A percentile compares a stretch with the other conserved stretches of the same genome.
These are phyloP conservation scores for Creontiades dilutus DNA, from an alignment of 2,888 invertebrate species.

Conservation along the genomic window DNA sequence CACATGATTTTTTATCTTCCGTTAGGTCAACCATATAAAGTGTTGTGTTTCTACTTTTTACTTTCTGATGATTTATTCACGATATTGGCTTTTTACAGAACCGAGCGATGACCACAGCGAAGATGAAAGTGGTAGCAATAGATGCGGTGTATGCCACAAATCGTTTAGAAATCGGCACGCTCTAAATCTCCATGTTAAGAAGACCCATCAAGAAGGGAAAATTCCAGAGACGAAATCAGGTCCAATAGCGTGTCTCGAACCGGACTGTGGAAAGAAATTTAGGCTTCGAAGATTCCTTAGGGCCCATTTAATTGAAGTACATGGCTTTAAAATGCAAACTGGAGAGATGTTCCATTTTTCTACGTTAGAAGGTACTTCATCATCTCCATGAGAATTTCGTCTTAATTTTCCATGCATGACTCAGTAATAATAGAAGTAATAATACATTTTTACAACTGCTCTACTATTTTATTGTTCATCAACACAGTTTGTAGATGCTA, in stretches of 20 bases:
- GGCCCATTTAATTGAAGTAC: background rate
- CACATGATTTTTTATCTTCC: no score
- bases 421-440: no score
- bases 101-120: background rate
- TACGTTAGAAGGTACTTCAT: background rate
- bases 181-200: background rate
- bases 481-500: no score
- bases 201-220: background rate
- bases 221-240: background rate
- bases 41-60: no score
- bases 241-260: conserved; percentile 1
- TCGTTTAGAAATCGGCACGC: background rate
- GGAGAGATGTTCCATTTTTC: background rate
- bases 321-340: background rate
- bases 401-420: no score
- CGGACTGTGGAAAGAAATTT: background rate
- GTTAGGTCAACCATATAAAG: no score
- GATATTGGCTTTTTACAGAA: no score
- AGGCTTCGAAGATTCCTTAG: conserved; percentile 21
- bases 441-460: no score
- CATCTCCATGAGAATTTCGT: background rate
- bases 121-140: background rate
- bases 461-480: no score
- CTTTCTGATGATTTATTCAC: no score
- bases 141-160: background rate